Percentiles rank a stretch among this genome's conserved stretches.
Evolutionary conservation across 2,888 invertebrate species (phyloP).

Genomic region (Kuschelorhynchus macadamiae): DNA sequence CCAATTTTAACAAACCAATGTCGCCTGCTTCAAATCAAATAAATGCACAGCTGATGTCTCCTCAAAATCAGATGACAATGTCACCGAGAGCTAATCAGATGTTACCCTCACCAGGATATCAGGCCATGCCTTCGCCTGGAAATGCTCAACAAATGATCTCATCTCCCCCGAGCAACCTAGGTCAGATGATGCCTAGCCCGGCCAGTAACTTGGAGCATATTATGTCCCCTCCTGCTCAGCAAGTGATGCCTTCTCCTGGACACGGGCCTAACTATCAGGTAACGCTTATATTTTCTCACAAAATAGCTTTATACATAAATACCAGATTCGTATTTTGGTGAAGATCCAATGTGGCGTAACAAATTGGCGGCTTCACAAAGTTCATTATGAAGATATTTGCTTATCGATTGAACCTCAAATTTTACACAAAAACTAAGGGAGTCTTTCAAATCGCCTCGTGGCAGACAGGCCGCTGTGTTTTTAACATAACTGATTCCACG

Average conservation of each 20-base stretch:
- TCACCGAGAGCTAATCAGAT: constrained; percentile 56
- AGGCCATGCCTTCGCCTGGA: constrained; percentile 55
- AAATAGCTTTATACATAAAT: no score
- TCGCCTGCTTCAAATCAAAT: constrained; percentile 58
- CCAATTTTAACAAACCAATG: constrained; percentile 52
- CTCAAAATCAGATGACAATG: constrained; percentile 54
- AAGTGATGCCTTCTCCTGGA: constrained; percentile 58
- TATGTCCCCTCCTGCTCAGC: constrained; percentile 56
- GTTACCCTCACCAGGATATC: constrained; percentile 58
- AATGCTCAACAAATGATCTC: constrained; percentile 32
- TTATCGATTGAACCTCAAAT: no score
- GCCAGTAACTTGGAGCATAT: constrained; percentile 53
- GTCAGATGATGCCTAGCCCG: constrained; percentile 58
- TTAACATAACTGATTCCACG: no score
- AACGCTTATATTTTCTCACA: no score
- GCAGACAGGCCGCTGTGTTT: no score
- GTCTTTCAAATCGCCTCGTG: no score
- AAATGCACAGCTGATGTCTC: constrained; percentile 52
- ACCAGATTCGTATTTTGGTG: no score
- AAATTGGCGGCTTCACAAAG: no score
- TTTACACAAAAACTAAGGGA: no score
- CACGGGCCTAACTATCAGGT: constrained; percentile 54
- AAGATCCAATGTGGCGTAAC: no score
- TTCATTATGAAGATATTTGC: no score
- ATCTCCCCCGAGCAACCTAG: constrained; percentile 29